Evolutionary conservation across 2,113 vertebrate species (phyloP).

Genomic region (Ornithorhynchus anatinus): DNA sequence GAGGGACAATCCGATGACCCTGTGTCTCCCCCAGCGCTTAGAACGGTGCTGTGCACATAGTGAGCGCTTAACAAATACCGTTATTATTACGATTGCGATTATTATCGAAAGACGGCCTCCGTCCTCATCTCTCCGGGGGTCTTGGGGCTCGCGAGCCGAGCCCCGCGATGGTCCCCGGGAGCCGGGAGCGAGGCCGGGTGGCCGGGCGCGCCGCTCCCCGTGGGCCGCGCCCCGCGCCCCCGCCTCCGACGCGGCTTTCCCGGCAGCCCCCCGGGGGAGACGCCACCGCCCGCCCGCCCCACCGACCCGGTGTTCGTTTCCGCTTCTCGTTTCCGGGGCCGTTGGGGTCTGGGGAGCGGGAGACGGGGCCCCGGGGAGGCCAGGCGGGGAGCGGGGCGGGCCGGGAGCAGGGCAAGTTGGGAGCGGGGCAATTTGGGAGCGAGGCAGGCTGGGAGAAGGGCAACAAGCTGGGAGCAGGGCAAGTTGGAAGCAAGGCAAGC

Average conservation of each 20-base stretch:
- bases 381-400: background rate
- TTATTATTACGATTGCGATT: too few relatives aligned
- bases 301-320: background rate
- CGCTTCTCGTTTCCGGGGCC: background rate
- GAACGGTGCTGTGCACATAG: too few relatives aligned
- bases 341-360: background rate
- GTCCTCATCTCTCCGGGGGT: background rate
- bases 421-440: background rate
- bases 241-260: too few relatives aligned
- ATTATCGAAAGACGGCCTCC: background rate
- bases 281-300: background rate
- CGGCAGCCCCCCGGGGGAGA: background rate
- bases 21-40: too few relatives aligned
- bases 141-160: background rate
- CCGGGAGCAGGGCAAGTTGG: background rate
- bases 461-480: background rate
- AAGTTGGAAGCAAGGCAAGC: background rate
- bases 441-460: background rate
- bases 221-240: background rate
- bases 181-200: fast-evolving
- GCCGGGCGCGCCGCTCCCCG: background rate
- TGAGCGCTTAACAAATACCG: too few relatives aligned
- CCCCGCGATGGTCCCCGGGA: background rate
- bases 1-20: too few relatives aligned
- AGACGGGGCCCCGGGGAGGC: background rate